Evolutionary conservation across 2,113 vertebrate genomes (phyloP).

Genomic region (Mystacornis crossleyi): DNA sequence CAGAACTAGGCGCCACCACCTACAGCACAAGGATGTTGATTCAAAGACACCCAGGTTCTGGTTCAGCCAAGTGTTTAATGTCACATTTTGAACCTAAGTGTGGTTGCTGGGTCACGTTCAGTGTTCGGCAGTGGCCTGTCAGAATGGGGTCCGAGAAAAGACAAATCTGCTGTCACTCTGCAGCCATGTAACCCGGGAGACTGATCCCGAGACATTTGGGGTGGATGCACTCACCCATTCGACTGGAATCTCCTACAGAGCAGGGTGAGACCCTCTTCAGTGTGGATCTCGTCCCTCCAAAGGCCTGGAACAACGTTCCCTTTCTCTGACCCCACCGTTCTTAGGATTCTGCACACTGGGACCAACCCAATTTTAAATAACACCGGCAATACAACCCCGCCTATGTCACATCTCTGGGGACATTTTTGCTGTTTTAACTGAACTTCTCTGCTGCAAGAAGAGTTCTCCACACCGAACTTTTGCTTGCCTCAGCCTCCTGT

Average conservation of each 20-base stretch:
- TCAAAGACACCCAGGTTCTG: neutral
- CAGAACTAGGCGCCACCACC: neutral
- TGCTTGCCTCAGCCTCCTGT: neutral
- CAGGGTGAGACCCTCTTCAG: neutral
- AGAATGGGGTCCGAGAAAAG: neutral
- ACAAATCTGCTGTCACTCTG: fast-evolving
- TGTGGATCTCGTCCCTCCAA: neutral
- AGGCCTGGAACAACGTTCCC: neutral
- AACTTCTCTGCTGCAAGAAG: neutral
- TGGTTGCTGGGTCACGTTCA: neutral
- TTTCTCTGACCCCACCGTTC: neutral
- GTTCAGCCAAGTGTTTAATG: neutral
- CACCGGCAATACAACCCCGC: fast-evolving
- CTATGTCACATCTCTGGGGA: neutral
- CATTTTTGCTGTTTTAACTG: neutral
- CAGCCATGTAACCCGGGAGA: neutral
- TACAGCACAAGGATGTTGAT: neutral
- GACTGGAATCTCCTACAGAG: fast-evolving
- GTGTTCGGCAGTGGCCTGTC: neutral
- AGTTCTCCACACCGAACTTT: neutral
- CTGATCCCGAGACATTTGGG: too few relatives aligned
- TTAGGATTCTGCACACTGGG: neutral
- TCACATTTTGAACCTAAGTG: neutral
- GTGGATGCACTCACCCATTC: neutral
- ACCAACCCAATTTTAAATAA: neutral